These are phyloP conservation scores for Sycophaga agraensis DNA, from an alignment of 1,140 invertebrate species.

Conservation along the genomic window DNA sequence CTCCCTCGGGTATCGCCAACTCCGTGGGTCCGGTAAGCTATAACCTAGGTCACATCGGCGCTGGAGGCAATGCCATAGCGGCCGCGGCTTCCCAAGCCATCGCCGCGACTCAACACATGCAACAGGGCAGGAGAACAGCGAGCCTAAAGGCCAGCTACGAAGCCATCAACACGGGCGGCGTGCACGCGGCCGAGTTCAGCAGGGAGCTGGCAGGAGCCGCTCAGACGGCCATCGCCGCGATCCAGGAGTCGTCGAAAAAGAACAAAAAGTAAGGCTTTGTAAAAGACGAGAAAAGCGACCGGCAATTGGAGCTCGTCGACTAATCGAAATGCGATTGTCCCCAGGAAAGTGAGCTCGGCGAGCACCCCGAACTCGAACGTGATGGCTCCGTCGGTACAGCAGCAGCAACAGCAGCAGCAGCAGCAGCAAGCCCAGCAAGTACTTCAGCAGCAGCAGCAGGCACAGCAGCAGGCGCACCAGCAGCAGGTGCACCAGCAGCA, in stretches of 20 bases:
- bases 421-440: conserved; percentile 12
- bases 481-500: not conserved
- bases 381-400: conserved; percentile 44
- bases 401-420: conserved; percentile 17
- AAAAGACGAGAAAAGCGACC: no score
- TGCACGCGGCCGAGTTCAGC: conserved; percentile 60
- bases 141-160: conserved; percentile 94
- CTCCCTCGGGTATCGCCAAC: conserved; percentile 49
- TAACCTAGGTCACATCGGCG: conserved; percentile 71
- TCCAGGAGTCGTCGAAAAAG: conserved; percentile 68
- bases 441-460: conserved; percentile 12
- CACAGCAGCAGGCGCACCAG: conserved; percentile 8
- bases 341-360: conserved; percentile 52
- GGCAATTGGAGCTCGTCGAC: no score
- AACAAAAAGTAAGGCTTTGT: conserved; percentile 70
- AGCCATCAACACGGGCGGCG: conserved; percentile 71
- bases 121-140: conserved; percentile 88
- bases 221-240: conserved; percentile 75
- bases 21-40: conserved; percentile 61
- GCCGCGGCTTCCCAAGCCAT: conserved; percentile 95
- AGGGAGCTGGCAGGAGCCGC: conserved; percentile 75
- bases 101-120: conserved; percentile 95
- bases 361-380: conserved; percentile 49
- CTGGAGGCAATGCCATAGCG: conserved; percentile 85
- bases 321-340: no score